Percentiles rank a stretch among this genome's conserved stretches.
These are phyloP conservation scores for Phycodurus eques DNA, from an alignment of 2,113 vertebrate species.

Conservation along the genomic window DNA sequence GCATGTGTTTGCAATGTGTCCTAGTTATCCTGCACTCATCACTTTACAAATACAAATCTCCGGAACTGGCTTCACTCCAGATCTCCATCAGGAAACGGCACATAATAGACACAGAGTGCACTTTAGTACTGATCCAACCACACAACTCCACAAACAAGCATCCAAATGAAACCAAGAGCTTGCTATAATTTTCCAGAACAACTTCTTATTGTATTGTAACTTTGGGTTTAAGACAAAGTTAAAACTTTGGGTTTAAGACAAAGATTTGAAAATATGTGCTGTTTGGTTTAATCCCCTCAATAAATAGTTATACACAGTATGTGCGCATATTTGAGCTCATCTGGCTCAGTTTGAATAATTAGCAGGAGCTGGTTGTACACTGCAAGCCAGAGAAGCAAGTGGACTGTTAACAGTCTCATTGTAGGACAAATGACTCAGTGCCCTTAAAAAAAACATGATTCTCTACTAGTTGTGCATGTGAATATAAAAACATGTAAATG, in stretches of 20 bases:
- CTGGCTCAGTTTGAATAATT: slow-evolving; percentile 32
- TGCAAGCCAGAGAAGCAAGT: background rate
- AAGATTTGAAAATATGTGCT: background rate
- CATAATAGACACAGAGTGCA: slow-evolving; percentile 14
- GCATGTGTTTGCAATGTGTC: slow-evolving; percentile 24
- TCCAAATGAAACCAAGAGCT: background rate
- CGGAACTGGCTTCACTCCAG: slow-evolving; percentile 51
- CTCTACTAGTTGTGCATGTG: background rate
- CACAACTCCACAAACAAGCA: slow-evolving; percentile 14
- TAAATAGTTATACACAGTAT: slow-evolving; percentile 11
- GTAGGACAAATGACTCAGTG: background rate
- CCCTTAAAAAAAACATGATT: background rate
- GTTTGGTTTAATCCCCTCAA: slow-evolving; percentile 11
- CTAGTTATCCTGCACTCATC: slow-evolving; percentile 39
- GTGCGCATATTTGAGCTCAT: slow-evolving; percentile 21
- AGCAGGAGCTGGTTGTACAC: slow-evolving; percentile 20
- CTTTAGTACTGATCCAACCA: slow-evolving; percentile 18
- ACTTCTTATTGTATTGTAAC: background rate
- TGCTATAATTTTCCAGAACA: background rate
- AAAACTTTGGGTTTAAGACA: background rate
- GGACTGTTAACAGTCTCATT: background rate
- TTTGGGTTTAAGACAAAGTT: background rate
- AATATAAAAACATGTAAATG: background rate
- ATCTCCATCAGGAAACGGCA: slow-evolving; percentile 60
- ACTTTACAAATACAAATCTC: slow-evolving; percentile 49